Percentiles rank a stretch among this genome's conserved stretches.
Conservation (phyloP, 2,888 invertebrate genomes). For the Zaprionus bogoriensis region DNA sequence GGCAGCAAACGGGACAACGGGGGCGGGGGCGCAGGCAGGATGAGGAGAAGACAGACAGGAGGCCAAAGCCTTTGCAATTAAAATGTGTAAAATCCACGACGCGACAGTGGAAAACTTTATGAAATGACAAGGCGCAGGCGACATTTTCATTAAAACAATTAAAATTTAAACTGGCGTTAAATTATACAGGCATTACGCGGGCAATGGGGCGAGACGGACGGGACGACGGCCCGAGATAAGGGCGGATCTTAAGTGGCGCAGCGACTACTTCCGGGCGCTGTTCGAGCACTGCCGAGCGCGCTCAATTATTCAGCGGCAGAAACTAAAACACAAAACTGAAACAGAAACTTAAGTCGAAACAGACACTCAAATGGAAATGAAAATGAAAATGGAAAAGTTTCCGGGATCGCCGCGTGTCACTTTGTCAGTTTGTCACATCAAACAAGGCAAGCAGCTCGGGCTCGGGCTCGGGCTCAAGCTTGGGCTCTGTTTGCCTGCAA, state of each 20-base stretch:
- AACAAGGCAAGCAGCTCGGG: too few species aligned
- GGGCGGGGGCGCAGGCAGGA: not conserved
- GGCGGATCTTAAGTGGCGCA: constrained; percentile 43
- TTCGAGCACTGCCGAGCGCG: constrained; percentile 24
- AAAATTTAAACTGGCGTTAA: constrained; percentile 82
- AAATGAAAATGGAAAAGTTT: constrained; percentile 22
- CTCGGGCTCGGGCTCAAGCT: too few species aligned
- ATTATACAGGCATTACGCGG: constrained; percentile 78
- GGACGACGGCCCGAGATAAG: constrained; percentile 21
- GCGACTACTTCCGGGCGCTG: constrained; percentile 8
- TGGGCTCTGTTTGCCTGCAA: constrained; percentile 34
- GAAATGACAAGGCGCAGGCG: constrained; percentile 73
- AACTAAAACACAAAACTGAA: constrained; percentile 11
- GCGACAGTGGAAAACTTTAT: constrained; percentile 67
- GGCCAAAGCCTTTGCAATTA: constrained; percentile 66
- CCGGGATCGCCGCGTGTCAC: constrained; percentile 52
- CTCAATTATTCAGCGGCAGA: constrained; percentile 62
- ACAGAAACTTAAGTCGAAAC: constrained; percentile 2
- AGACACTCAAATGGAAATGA: constrained; percentile 23
- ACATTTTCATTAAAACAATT: constrained; percentile 80
- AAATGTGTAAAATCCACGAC: constrained; percentile 67
- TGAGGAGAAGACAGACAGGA: not conserved
- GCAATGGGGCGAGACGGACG: constrained; percentile 39
- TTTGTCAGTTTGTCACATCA: constrained; percentile 65
- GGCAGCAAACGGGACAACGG: not conserved